These are phyloP conservation scores for Zygothrica quintamaculata DNA, from an alignment of 2,888 invertebrate species.

Conservation along the genomic window DNA sequence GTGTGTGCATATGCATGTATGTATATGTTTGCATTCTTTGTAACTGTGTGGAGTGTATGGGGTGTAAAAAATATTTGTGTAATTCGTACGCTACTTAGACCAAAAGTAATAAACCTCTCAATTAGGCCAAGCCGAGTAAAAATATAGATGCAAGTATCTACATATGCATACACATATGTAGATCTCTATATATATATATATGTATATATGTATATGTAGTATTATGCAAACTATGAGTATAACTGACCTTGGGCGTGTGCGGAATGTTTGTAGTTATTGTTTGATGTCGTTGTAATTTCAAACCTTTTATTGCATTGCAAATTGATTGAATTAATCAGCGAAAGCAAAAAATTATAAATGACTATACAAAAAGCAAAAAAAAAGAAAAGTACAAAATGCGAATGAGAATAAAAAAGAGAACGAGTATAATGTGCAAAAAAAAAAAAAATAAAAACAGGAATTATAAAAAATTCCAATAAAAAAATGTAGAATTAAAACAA, in stretches of 20 bases:
- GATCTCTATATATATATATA: background rate
- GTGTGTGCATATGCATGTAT: no score
- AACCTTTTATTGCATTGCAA: conserved; percentile 62
- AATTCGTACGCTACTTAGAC: no score
- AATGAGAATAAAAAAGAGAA: background rate
- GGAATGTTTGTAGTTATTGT: background rate
- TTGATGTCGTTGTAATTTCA: background rate
- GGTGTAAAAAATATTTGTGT: no score
- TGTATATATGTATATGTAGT: background rate
- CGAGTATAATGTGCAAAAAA: background rate
- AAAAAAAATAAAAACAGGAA: background rate
- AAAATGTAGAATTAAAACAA: conserved; percentile 32
- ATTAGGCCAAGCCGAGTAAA: no score
- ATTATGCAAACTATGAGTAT: background rate
- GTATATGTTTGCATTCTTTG: no score
- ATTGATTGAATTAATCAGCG: conserved; percentile 65
- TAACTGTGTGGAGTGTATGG: no score
- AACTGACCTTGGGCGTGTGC: background rate
- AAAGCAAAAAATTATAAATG: conserved; percentile 16
- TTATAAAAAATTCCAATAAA: background rate
- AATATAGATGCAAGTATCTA: no score
- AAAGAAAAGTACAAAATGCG: no score
- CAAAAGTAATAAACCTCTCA: no score
- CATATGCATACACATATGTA: background rate
- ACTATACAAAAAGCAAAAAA: no score